These are phyloP conservation scores for Lomographa bimaculata DNA, from an alignment of 2,888 invertebrate species.

Conservation along the genomic window DNA sequence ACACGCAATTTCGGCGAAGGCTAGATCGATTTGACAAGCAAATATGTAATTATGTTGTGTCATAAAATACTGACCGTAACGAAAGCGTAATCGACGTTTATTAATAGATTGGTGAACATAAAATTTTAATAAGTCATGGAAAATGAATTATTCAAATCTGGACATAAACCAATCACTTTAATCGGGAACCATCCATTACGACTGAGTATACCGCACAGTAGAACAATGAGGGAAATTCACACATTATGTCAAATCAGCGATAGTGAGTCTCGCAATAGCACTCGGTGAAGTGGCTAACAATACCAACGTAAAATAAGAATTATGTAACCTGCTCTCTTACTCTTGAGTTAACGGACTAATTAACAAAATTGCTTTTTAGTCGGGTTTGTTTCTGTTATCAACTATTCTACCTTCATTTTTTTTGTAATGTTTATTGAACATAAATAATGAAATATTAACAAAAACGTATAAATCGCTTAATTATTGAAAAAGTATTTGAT, in stretches of 20 bases:
- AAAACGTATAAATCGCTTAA: too few species aligned
- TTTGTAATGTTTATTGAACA: too few species aligned
- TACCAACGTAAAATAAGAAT: constrained; percentile 1
- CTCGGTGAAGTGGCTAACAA: constrained; percentile 1
- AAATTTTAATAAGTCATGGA: constrained; percentile 1
- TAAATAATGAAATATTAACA: too few species aligned
- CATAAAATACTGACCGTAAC: constrained; percentile 13
- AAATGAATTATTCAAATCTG: constrained; percentile 2
- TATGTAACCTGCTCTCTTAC: background rate
- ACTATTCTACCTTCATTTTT: too few species aligned
- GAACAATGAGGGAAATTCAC: constrained; percentile 50
- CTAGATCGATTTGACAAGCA: constrained; percentile 23
- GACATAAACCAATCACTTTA: constrained; percentile 3
- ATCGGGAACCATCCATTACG: constrained; percentile 26
- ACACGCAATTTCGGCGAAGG: constrained; percentile 22
- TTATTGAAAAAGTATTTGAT: too few species aligned
- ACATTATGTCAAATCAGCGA: constrained; percentile 42
- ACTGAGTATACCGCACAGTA: constrained; percentile 29
- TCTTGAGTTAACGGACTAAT: constrained; percentile 2
- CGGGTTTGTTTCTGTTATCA: too few species aligned
- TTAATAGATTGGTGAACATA: background rate
- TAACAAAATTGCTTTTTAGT: constrained; percentile 30
- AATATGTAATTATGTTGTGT: constrained; percentile 11
- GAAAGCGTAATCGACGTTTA: constrained; percentile 9
- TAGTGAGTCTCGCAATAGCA: constrained; percentile 11